Conservation (phyloP, 2,113 vertebrate species). For the Ammodytes dubius region DNA sequence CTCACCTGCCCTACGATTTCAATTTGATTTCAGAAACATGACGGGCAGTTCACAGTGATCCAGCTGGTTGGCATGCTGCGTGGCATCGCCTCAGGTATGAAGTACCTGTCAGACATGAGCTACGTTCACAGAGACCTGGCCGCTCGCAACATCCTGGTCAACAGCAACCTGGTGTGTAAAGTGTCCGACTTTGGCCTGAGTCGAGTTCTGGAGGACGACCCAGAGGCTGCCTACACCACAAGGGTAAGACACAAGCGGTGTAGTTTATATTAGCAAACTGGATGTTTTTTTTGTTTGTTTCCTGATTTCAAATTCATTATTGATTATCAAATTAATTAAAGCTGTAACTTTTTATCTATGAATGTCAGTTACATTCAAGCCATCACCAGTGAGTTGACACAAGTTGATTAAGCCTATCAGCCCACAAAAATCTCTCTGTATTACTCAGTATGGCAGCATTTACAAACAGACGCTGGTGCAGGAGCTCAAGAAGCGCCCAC, state of each 20-base stretch:
- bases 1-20: constrained; percentile 77
- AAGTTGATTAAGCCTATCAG: no score
- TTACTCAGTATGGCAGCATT: no score
- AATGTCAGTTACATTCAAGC: no score
- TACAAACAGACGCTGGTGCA: no score
- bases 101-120: constrained; percentile 98
- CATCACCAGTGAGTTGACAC: no score
- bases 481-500: no score
- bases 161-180: constrained; percentile 98
- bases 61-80: constrained; percentile 98
- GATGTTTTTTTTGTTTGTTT: background rate
- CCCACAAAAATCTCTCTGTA: no score
- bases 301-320: background rate
- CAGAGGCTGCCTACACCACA: constrained; percentile 96
- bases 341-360: background rate
- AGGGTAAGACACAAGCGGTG: constrained; percentile 87
- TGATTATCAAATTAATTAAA: background rate
- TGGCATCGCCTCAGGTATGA: constrained; percentile 98
- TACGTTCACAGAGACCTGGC: constrained; percentile 97
- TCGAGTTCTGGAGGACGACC: constrained; percentile 95
- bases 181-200: constrained; percentile 99
- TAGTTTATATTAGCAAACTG: constrained; percentile 34
- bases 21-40: constrained; percentile 90
- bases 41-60: constrained; percentile 97
- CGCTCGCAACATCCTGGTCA: constrained; percentile 96